Percentiles rank a stretch among this genome's conserved stretches.
These are phyloP conservation scores for Phymorhynchus buccinoides DNA, from an alignment of 1,140 invertebrate genomes.

Conservation along the genomic window DNA sequence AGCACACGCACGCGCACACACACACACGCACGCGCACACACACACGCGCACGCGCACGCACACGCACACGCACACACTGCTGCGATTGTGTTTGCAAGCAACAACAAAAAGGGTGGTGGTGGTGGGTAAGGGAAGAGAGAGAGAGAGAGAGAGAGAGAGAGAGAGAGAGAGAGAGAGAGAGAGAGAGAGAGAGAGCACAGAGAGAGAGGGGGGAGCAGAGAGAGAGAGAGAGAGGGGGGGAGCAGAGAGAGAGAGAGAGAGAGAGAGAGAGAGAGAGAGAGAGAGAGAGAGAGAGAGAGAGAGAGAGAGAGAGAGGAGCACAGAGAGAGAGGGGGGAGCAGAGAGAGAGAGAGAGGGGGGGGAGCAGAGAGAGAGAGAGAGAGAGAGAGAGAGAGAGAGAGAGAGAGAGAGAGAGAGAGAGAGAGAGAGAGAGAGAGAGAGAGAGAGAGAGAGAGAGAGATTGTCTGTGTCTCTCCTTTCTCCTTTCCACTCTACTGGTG, in stretches of 20 bases:
- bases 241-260: background rate
- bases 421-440: no score
- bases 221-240: background rate
- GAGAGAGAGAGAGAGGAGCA: background rate
- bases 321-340: background rate
- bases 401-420: no score
- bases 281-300: slow-evolving; percentile 20
- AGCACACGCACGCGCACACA: no score
- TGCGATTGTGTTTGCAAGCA: no score
- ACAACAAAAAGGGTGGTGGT: background rate
- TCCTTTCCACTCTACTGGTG: no score
- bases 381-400: no score
- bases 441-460: no score
- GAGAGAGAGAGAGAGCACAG: background rate
- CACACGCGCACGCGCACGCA: background rate
- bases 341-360: slow-evolving; percentile 17
- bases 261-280: slow-evolving; percentile 6
- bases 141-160: background rate
- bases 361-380: no score
- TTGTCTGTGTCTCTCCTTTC: no score
- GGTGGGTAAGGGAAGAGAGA: background rate
- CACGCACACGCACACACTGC: no score
- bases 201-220: background rate
- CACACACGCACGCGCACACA: background rate
- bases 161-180: background rate